phyloP scores from a whole-genome alignment of 2,113 vertebrate species.

The Myrmecophaga tridactyla region DNA sequence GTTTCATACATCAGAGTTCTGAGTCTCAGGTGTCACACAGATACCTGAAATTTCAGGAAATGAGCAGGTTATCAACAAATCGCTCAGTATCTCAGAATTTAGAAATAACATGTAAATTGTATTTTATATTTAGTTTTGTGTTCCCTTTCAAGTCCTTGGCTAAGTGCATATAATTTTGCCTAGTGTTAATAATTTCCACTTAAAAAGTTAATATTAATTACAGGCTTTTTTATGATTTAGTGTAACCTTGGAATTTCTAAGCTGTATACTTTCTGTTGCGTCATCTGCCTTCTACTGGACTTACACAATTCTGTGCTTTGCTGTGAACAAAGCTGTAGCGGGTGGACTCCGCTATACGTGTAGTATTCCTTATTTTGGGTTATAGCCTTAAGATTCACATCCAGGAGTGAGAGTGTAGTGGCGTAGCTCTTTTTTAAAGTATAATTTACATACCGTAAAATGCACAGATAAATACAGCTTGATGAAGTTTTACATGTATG shows the following conservation, averaged over 20 bases:
- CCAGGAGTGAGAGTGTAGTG: background rate
- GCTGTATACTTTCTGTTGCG: background rate
- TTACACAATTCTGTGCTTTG: background rate
- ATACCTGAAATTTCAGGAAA: too few relatives aligned
- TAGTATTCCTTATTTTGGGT: background rate
- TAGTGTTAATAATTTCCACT: background rate
- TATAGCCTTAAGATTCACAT: background rate
- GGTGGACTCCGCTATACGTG: background rate
- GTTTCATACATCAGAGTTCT: too few relatives aligned
- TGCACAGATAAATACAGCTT: background rate
- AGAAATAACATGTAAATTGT: background rate
- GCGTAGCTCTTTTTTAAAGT: background rate
- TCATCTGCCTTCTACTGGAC: background rate
- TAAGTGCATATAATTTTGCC: background rate
- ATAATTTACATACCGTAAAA: background rate
- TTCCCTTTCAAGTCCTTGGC: background rate
- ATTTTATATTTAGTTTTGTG: background rate
- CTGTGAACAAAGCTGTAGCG: background rate
- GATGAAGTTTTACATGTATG: background rate
- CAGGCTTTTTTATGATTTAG: background rate
- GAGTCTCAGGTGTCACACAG: too few relatives aligned
- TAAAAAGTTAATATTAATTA: background rate
- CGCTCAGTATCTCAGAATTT: too few relatives aligned
- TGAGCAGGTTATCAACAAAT: too few relatives aligned
- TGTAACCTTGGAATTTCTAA: slow-evolving; percentile 6